Conservation (phyloP, 2,797 vertebrate species). For the Sardinella longiceps region DNA sequence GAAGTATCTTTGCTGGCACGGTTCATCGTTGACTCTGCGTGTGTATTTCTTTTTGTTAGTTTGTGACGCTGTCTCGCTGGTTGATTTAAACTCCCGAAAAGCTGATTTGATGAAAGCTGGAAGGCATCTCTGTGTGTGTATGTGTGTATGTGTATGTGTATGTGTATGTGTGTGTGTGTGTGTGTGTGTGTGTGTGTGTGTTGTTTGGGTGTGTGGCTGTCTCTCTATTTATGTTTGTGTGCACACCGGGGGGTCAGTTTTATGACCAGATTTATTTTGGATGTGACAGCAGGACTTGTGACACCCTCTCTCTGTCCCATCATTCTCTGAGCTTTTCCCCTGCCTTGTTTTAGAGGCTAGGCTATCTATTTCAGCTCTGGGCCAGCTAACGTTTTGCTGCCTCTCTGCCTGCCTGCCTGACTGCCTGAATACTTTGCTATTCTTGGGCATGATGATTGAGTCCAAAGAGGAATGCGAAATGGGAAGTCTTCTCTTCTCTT, state of each 20-base stretch:
- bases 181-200: neutral
- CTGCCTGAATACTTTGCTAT: constrained; percentile 2
- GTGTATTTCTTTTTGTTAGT: neutral
- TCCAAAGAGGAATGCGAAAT: constrained; percentile 3
- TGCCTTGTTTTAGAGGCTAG: neutral
- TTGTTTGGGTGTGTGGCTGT: neutral
- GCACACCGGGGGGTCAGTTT: neutral
- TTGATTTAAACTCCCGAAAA: neutral
- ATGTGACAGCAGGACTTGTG: constrained; percentile 14
- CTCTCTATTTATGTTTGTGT: neutral
- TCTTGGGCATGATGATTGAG: constrained; percentile 9
- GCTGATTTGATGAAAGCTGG: constrained; percentile 1
- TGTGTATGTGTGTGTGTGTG: neutral
- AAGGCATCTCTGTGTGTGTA: neutral
- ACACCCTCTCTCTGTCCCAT: neutral
- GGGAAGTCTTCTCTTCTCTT: constrained; percentile 7
- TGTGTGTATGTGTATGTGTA: neutral
- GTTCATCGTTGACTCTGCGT: neutral
- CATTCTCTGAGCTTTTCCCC: neutral
- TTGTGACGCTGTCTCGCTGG: neutral
- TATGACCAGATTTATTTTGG: neutral
- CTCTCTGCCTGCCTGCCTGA: no score
- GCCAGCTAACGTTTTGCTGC: neutral
- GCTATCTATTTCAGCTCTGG: neutral
- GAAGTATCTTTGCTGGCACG: neutral